Evolutionary conservation across 2,888 invertebrate genomes (phyloP).

Genomic region (Melanophora roralis): DNA sequence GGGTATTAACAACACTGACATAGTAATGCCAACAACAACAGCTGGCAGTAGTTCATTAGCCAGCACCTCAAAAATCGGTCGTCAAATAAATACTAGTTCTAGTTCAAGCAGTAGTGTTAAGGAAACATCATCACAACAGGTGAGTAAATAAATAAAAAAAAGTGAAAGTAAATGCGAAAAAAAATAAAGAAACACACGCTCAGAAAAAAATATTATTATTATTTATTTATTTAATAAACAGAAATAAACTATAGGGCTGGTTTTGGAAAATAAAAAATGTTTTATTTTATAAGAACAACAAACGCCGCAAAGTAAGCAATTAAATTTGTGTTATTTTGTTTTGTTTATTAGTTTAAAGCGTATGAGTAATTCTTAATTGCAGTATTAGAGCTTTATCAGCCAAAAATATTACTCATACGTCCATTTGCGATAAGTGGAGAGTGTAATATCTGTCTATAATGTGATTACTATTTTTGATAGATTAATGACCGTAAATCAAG

Average conservation of each 20-base stretch:
- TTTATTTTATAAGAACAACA: constrained; percentile 1
- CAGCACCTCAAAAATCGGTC: constrained; percentile 57
- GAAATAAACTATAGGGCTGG: not conserved
- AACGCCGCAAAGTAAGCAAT: constrained; percentile 55
- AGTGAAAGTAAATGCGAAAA: not conserved
- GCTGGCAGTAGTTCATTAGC: constrained; percentile 53
- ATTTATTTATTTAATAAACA: not conserved
- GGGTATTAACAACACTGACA: constrained; percentile 22
- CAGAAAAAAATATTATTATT: constrained; percentile 11
- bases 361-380: constrained; percentile 31
- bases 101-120: constrained; percentile 77
- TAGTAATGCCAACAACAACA: constrained; percentile 45
- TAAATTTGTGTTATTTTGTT: not conserved
- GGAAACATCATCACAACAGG: constrained; percentile 77
- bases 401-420: constrained; percentile 51
- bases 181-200: not conserved
- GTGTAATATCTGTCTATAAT: not conserved
- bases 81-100: constrained; percentile 74
- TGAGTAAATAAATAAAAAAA: constrained; percentile 60
- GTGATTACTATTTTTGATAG: not conserved
- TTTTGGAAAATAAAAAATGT: too few relatives aligned
- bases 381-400: not conserved
- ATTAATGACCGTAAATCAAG: too few relatives aligned
- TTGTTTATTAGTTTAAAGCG: constrained; percentile 1
- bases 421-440: not conserved